Conservation (phyloP, 2,113 vertebrate genomes). For the Eulemur macaco region DNA sequence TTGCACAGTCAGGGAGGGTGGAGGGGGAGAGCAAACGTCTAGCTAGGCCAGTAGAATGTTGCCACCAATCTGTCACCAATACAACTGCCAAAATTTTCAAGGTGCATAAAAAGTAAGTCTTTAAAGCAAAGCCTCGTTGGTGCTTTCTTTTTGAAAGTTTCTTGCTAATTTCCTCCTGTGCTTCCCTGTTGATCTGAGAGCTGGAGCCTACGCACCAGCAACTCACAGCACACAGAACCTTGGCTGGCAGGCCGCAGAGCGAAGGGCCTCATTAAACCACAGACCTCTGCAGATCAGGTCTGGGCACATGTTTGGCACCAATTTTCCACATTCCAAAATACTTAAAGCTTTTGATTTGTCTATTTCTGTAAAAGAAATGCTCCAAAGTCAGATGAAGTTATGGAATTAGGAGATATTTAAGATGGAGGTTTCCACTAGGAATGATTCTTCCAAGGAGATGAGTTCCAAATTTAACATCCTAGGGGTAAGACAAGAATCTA, state of each 20-base stretch:
- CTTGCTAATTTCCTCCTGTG: neutral
- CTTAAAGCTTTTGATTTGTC: neutral
- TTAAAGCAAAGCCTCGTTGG: neutral
- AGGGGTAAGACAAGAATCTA: neutral
- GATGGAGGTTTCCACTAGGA: neutral
- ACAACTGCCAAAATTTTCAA: neutral
- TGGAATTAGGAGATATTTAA: neutral
- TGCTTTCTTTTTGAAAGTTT: neutral
- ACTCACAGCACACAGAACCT: neutral
- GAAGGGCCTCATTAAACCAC: neutral
- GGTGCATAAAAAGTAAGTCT: neutral
- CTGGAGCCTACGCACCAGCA: neutral
- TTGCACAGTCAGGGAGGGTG: neutral
- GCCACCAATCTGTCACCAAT: conserved; percentile 10
- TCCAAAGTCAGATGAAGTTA: conserved; percentile 19
- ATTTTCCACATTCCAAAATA: neutral
- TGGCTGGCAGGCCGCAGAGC: neutral
- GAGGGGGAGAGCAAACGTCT: neutral
- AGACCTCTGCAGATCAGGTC: neutral
- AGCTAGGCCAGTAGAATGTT: neutral
- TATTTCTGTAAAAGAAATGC: conserved; percentile 45
- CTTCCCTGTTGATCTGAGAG: neutral
- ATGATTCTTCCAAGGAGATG: neutral
- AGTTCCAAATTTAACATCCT: neutral
- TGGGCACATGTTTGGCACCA: neutral